Evolutionary conservation across 2,888 invertebrate genomes (phyloP).

Genomic region (Chirona hameri): DNA sequence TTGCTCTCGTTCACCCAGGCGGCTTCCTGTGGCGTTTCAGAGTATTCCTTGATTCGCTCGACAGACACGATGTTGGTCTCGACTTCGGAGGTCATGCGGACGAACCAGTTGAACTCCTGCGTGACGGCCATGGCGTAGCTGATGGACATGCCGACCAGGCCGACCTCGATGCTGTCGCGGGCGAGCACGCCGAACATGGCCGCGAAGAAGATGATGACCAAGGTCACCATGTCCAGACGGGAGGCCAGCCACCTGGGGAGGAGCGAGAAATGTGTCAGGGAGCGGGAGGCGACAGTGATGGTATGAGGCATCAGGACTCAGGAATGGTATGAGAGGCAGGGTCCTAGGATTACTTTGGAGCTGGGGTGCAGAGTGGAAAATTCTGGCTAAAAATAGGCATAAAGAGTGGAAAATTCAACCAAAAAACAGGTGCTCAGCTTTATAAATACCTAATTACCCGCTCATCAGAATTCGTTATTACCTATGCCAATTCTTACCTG

Average conservation of each 20-base stretch:
- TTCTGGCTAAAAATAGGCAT: no score
- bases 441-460: no score
- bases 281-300: no score
- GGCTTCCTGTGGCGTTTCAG: conserved; percentile 65
- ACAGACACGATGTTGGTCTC: conserved; percentile 57
- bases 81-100: conserved; percentile 54
- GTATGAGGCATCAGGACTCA: no score
- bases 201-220: conserved; percentile 89
- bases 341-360: no score
- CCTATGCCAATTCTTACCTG: no score
- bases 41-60: conserved; percentile 56
- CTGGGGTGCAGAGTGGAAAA: no score
- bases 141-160: conserved; percentile 55
- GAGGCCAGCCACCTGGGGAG: conserved; percentile 86
- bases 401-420: no score
- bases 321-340: no score
- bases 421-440: no score
- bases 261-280: background rate
- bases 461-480: no score
- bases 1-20: conserved; percentile 35
- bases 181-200: conserved; percentile 86
- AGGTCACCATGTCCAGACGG: conserved; percentile 93
- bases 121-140: conserved; percentile 55
- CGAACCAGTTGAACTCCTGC: conserved; percentile 53
- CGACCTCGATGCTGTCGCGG: conserved; percentile 66